Evolutionary conservation across 92 coral and sea anemone genomes (phyloP), one percentile per base, ranked within the genome.

Genomic region (Anthopleura xanthogrammica): DNA sequence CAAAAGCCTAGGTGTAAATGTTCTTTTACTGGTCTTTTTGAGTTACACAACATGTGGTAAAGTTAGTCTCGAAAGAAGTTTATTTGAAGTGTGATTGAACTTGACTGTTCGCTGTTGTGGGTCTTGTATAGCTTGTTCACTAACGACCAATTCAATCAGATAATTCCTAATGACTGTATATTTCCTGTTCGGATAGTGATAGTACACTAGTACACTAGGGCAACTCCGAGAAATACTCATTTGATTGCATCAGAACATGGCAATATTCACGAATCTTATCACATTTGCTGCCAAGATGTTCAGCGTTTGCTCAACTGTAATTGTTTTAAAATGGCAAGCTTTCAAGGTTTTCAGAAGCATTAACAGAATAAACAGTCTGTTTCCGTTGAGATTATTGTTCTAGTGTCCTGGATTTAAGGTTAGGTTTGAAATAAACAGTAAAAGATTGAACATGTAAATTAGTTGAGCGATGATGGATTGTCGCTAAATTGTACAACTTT

Each of bases 331-430:
- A 68, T 29, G 40, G 65, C 74, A 75, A 68, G 41, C 40, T 81
- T 23, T 12, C 46, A 70, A 72, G 74, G 65, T 42, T 50, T 80
- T 68, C 84, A 16, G 74, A 16, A 29, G 83, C 84, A 52, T 81
- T 81, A 68, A 14, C 84, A 48, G 52, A n/a, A 36, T 81, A 68
- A 81, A 81, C 65, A 81, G 58, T 48, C 77, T 81, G 84, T 70
- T 81, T 81, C 84, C 84, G 84, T 81, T 41, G 56, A 71, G 84
- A 81, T 81, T 81, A 81, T 16, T 81, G 54, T 1, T 57, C 77
- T 60, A 11, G 19, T 48, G 84, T 70, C 22, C 19, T n/a, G 19
- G 23, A 12, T 62, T 52, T 23, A 75, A 50, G 77, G 65, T 65
- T 81, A 68, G 77, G 54, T 70, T 66, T 81, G 48, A 19, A 29